phyloP scores from a whole-genome alignment of 2,113 vertebrate genomes.

The Sciurus niger region DNA sequence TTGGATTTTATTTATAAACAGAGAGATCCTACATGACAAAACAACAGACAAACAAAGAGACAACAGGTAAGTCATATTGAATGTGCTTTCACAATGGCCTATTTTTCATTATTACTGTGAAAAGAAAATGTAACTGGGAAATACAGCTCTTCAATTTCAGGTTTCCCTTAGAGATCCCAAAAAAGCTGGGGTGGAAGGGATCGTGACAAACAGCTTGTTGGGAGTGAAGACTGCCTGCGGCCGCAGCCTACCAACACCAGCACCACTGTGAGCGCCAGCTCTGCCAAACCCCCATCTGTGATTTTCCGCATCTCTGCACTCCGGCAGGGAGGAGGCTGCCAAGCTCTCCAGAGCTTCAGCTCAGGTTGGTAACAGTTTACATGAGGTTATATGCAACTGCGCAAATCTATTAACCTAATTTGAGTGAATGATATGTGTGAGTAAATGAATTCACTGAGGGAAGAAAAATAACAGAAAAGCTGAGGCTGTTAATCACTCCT shows the following conservation, averaged over 20 bases:
- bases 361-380: background rate
- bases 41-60: background rate
- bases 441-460: background rate
- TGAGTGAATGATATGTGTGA: background rate
- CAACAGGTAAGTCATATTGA: background rate
- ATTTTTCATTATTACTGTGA: background rate
- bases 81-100: background rate
- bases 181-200: background rate
- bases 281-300: background rate
- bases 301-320: background rate
- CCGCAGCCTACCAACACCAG: too few relatives aligned
- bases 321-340: background rate
- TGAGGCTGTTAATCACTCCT: background rate
- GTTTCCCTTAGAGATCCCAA: background rate
- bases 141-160: background rate
- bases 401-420: background rate
- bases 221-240: background rate
- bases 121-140: background rate
- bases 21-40: conserved; percentile 1
- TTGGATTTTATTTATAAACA: conserved; percentile 46
- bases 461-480: background rate
- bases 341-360: background rate
- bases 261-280: background rate
- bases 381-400: background rate
- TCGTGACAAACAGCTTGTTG: background rate